A percentile compares a stretch with the other conserved stretches of the same genome.
Conservation (phyloP, 2,888 invertebrate genomes). For the Eupithecia exiguata region DNA sequence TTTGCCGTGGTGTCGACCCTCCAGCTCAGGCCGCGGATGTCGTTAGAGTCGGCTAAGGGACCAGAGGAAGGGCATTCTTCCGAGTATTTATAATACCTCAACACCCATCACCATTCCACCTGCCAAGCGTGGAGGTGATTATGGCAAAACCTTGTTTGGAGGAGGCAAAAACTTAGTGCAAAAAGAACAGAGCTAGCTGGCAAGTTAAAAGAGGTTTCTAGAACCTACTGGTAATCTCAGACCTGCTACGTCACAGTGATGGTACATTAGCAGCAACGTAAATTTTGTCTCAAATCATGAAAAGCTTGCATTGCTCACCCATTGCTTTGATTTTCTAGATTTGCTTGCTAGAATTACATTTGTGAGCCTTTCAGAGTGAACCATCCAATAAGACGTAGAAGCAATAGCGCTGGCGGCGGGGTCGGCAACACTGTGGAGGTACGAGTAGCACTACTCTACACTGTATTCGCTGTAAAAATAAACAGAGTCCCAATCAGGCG, state of each 20-base stretch:
- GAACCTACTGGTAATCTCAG: too few species aligned
- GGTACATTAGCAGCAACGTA: background rate
- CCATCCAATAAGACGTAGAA: slow-evolving; percentile 46
- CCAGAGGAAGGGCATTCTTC: too few species aligned
- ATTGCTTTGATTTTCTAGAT: background rate
- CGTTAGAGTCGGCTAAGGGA: too few species aligned
- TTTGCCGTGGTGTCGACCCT: background rate
- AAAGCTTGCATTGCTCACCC: background rate
- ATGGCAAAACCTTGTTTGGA: too few species aligned
- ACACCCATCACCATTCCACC: too few species aligned
- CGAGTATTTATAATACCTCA: too few species aligned
- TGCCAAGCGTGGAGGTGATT: too few species aligned
- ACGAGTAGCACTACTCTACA: slow-evolving; percentile 45
- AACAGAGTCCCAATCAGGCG: slow-evolving; percentile 69
- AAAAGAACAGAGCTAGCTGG: background rate
- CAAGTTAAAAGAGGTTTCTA: background rate
- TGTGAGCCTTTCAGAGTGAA: background rate
- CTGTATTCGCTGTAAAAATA: slow-evolving; percentile 61
- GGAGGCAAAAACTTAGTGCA: background rate
- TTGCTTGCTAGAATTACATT: slow-evolving; percentile 18
- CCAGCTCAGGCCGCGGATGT: too few species aligned
- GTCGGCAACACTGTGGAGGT: slow-evolving; percentile 51
- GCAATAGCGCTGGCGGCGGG: slow-evolving; percentile 27
- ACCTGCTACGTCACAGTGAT: background rate
- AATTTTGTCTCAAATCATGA: background rate